Conservation (phyloP, 2,113 vertebrate species). For the Dicaeum eximium region DNA sequence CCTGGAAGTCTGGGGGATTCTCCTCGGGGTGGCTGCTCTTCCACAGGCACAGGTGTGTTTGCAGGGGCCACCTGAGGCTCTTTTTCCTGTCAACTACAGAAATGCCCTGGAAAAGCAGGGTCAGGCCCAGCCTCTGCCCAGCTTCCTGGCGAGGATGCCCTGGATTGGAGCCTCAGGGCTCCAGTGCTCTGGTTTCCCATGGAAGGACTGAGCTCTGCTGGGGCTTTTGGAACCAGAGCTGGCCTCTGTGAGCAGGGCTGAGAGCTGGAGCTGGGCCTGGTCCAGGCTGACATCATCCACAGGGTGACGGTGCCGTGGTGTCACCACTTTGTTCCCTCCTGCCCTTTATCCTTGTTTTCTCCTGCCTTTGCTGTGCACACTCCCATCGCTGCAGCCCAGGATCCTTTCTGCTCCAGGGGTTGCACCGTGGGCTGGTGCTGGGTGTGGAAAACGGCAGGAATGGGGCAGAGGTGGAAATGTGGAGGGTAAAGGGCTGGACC, state of each 20-base stretch:
- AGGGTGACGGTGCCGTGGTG: accelerated
- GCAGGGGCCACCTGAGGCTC: not conserved
- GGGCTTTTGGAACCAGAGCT: not conserved
- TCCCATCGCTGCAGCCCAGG: not conserved
- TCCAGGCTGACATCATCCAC: not conserved
- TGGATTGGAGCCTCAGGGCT: not conserved
- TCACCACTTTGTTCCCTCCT: not conserved
- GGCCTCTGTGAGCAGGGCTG: accelerated
- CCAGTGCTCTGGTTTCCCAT: not conserved
- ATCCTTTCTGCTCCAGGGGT: accelerated
- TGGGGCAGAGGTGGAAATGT: accelerated
- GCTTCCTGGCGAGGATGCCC: not conserved
- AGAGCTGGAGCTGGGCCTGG: not conserved
- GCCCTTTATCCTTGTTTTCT: not conserved
- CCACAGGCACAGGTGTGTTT: not conserved
- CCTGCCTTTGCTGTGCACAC: not conserved
- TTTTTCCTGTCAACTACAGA: not conserved
- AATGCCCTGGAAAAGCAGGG: not conserved
- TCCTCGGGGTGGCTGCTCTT: not conserved
- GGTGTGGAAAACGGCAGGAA: not conserved
- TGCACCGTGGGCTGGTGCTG: accelerated
- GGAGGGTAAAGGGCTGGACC: not conserved
- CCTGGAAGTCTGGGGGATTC: too few species aligned
- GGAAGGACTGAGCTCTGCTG: not conserved
- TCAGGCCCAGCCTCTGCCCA: not conserved